Evolutionary conservation across 2,797 vertebrate genomes (phyloP), one percentile per base, ranked within the genome.

Genomic region (Aotus griseimembra): DNA sequence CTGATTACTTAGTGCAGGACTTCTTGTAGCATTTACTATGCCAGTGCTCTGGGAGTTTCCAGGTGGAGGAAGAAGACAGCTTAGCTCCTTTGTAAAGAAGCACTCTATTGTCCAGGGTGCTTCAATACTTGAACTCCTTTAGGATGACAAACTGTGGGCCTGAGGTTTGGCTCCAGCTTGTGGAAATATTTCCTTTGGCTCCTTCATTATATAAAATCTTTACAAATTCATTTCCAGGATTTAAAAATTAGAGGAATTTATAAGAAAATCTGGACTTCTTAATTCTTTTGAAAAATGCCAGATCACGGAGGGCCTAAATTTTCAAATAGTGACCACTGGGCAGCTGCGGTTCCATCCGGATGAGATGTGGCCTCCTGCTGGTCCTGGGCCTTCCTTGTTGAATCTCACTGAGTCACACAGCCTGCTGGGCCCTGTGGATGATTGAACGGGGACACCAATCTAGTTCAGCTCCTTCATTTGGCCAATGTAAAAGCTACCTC

Each of bases 141-240:
- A 52, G 64, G 33, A 15, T 91, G 73, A 93, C 75, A 30, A 61
- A 52, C 77, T 33, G 33, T 67, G 72, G 76, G n/a, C 64, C 93
- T 85, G 92, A 93, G 93, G 72, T 93, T 97, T 96, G 97, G 91
- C 93, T 95, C 75, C 17, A 44, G 39, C 48, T 76, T 81, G 30
- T 33, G 73, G 41, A 84, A 96, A 76, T 97, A 80, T 96, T 97
- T 97, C 80, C 61, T 72, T 96, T 97, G 94, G 97, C 94, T 77
- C 61, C 72, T 93, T 36, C n/a, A 12, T 15, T 79, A 64, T 82
- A 85, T 94, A 85, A 93, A 97, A 95, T 90, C 67, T 67, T 88
- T 55, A 75, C 58, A 96, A 93, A 92, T 97, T 92, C 83, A 72
- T 93, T 48, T 90, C 83, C 77, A 57, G 46, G 44, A 72, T 90